Evolutionary conservation across 2,113 vertebrate species (phyloP).

Genomic region (Physeter macrocephalus): DNA sequence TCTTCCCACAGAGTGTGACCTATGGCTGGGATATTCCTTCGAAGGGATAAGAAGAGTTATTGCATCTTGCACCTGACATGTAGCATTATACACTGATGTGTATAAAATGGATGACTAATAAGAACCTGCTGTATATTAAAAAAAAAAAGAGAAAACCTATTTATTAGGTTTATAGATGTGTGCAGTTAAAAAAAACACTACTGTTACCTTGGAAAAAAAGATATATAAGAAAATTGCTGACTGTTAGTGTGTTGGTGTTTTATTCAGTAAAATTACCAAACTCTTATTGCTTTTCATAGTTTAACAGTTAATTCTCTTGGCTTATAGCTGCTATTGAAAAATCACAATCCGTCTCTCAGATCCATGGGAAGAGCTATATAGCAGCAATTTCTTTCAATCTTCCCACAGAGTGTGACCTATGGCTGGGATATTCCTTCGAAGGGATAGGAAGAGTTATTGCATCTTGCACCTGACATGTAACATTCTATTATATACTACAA

Average conservation of each 20-base stretch:
- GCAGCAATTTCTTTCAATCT: neutral
- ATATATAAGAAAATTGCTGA: neutral
- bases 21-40: neutral
- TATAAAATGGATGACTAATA: too few species aligned
- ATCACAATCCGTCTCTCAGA: neutral
- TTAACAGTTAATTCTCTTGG: neutral
- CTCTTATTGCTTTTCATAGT: neutral
- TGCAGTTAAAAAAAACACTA: too few species aligned
- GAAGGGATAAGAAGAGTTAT: neutral
- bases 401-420: neutral
- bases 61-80: neutral
- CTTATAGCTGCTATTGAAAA: neutral
- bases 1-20: neutral
- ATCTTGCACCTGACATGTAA: neutral
- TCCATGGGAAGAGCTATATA: neutral
- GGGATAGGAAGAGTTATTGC: neutral
- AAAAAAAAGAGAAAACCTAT: too few species aligned
- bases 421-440: neutral
- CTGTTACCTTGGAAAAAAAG: neutral
- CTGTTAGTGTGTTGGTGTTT: neutral
- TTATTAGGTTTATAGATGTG: too few species aligned
- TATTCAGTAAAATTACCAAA: neutral
- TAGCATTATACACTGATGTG: too few species aligned
- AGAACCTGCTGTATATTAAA: too few species aligned
- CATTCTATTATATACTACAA: neutral